These are phyloP conservation scores for Parnassius apollo DNA, from an alignment of 2,888 invertebrate genomes.

Conservation along the genomic window DNA sequence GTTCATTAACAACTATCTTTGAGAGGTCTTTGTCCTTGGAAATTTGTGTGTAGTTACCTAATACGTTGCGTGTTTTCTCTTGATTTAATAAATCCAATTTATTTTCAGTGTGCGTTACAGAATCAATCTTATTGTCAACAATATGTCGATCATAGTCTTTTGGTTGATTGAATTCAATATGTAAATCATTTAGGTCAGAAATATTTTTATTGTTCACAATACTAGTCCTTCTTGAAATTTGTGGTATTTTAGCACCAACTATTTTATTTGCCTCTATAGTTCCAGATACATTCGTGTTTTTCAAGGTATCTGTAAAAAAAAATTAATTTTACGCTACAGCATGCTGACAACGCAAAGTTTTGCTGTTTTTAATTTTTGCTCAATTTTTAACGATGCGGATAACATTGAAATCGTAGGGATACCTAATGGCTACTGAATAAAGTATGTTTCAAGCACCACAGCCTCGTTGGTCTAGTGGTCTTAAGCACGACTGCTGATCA, in stretches of 20 bases:
- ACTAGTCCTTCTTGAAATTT: conserved; percentile 46
- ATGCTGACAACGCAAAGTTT: no score
- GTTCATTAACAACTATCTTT: conserved; percentile 64
- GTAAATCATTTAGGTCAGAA: conserved; percentile 43
- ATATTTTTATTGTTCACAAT: conserved; percentile 38
- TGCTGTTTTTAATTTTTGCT: no score
- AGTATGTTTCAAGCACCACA: no score
- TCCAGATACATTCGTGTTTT: conserved; percentile 50
- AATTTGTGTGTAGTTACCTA: conserved; percentile 52
- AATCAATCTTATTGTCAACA: conserved; percentile 64
- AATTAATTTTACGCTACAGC: background rate
- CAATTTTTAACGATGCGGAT: no score
- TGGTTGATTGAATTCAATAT: conserved; percentile 57
- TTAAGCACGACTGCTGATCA: no score
- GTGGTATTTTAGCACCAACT: conserved; percentile 33
- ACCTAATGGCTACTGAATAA: no score
- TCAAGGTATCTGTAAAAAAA: conserved; percentile 57
- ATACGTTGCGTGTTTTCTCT: conserved; percentile 42
- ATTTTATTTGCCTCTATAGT: conserved; percentile 55
- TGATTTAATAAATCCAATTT: conserved; percentile 39
- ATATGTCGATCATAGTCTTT: conserved; percentile 50
- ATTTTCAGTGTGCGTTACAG: conserved; percentile 40
- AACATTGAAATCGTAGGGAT: no score
- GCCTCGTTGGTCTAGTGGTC: no score
- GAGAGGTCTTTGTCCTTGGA: conserved; percentile 60